phyloP scores from a whole-genome alignment of 64 coral and sea anemone genomes.

The Hydrozoanthus tunicans region DNA sequence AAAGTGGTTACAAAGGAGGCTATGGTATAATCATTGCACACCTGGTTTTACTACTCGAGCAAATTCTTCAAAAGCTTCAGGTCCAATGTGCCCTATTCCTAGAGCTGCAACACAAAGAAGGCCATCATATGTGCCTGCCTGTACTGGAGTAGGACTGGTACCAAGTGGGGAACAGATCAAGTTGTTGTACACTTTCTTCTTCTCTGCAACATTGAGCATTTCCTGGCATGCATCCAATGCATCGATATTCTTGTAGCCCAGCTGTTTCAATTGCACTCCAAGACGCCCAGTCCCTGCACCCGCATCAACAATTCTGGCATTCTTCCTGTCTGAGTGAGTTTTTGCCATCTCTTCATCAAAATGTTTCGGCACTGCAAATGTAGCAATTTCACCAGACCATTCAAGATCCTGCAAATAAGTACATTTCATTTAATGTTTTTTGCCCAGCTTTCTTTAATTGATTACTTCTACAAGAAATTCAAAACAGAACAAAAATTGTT shows the following conservation, averaged over 20 bases:
- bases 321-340: conserved; percentile 32
- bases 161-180: conserved; percentile 31
- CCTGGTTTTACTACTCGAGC: conserved; percentile 50
- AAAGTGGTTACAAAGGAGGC: too few species aligned
- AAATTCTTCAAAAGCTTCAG: conserved; percentile 42
- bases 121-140: conserved; percentile 19
- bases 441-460: too few species aligned
- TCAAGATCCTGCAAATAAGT: conserved; percentile 14
- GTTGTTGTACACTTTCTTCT: conserved; percentile 12
- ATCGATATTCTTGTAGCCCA: conserved; percentile 27
- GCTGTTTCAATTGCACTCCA: conserved; percentile 17
- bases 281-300: conserved; percentile 33
- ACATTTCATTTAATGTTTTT: too few species aligned
- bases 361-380: neutral
- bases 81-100: conserved; percentile 28
- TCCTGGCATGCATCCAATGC: conserved; percentile 28
- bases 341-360: conserved; percentile 41
- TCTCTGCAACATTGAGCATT: conserved; percentile 33
- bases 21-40: neutral
- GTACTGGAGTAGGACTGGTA: neutral
- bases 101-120: conserved; percentile 34
- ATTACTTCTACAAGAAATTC: too few species aligned
- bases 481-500: too few species aligned
- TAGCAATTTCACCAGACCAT: conserved; percentile 19
- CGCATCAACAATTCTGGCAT: conserved; percentile 22